Percentiles rank a stretch among this genome's conserved stretches.
Conservation (phyloP, 2,797 vertebrate species). For the Zenarchopterus dispar region DNA sequence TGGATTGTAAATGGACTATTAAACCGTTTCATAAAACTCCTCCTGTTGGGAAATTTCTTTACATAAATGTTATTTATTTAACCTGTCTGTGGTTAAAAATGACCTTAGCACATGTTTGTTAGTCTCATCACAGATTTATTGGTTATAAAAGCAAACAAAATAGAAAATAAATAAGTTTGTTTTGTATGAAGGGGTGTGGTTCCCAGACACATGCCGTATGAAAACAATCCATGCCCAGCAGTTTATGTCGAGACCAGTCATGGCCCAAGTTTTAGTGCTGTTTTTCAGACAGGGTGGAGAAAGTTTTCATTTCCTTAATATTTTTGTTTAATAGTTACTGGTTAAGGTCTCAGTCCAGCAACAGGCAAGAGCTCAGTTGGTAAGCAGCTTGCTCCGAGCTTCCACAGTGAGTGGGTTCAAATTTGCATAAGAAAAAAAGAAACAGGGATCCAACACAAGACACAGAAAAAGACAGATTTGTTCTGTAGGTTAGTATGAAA, state of each 20-base stretch:
- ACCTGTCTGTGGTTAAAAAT: conserved; percentile 34
- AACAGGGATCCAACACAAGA: conserved; percentile 33
- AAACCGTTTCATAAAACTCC: conserved; percentile 55
- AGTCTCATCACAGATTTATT: conserved; percentile 82
- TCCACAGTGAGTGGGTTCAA: conserved; percentile 72
- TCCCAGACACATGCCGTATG: conserved; percentile 51
- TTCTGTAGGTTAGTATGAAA: conserved; percentile 12
- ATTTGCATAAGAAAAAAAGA: conserved; percentile 55
- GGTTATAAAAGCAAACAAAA: conserved; percentile 80
- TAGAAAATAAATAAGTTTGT: conserved; percentile 82
- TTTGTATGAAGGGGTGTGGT: conserved; percentile 58
- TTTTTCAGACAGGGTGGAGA: background rate
- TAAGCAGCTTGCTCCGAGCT: conserved; percentile 38
- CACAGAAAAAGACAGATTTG: conserved; percentile 25
- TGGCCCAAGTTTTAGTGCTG: conserved; percentile 27
- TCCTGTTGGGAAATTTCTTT: conserved; percentile 28
- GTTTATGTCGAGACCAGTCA: conserved; percentile 25
- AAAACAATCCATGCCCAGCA: conserved; percentile 40
- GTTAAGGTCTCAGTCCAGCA: conserved; percentile 29
- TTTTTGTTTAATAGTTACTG: conserved; percentile 7
- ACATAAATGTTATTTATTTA: conserved; percentile 24
- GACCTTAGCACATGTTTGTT: conserved; percentile 31
- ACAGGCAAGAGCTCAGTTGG: conserved; percentile 57
- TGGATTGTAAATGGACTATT: conserved; percentile 46
- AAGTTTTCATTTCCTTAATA: conserved; percentile 2